Evolutionary conservation across 2,888 invertebrate species (phyloP), one percentile per base, ranked within the genome.

Genomic region (Orgyia antiqua): DNA sequence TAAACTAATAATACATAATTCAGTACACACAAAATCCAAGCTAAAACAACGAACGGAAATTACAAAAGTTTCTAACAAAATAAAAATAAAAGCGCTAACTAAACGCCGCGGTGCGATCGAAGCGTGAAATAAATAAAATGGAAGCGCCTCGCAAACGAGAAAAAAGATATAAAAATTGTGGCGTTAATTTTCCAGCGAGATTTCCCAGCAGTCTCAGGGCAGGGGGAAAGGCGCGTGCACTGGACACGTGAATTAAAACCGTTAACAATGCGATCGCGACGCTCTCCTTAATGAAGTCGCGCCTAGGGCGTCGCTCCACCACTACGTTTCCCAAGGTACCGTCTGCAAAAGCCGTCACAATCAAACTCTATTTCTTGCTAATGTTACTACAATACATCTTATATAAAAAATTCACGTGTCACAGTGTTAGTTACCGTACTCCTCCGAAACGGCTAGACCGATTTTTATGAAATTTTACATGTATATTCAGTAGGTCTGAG

Each of bases 211-310:
- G 75, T 76, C 72, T 66, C 63, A 50, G 59, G 51, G 59, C 63
- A 55, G 45, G 57, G 55, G 57, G 56, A 56, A 63, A 67, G 63
- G 68, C 74, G 77, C 79, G 77, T 84, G 84, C 76, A 67, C 61
- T 65, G 74, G 84, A 84, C 83, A 84, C 80, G 73, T 83, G 82
- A 84, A 84, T 83, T 83, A 83, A 84, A 83, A 83, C 74, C 74
- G 76, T 73, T 82, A 77, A 83, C 83, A 84, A 80, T 76, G 73
- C 60, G 71, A 65, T 60, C 67, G 68, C 76, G 71, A 65, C 67
- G 58, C 61, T 69, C 66, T 74, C 62, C 75, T 75, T 84, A 80
- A 80, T 80, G 83, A 84, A 79, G 69, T 55, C 55, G 54, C 57
- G 61, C 61, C 60, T 45, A 46, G 51, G 60, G 58, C 45, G 12